These are phyloP conservation scores for Drosophila ogumai DNA, from an alignment of 1,140 invertebrate genomes.

Conservation along the genomic window DNA sequence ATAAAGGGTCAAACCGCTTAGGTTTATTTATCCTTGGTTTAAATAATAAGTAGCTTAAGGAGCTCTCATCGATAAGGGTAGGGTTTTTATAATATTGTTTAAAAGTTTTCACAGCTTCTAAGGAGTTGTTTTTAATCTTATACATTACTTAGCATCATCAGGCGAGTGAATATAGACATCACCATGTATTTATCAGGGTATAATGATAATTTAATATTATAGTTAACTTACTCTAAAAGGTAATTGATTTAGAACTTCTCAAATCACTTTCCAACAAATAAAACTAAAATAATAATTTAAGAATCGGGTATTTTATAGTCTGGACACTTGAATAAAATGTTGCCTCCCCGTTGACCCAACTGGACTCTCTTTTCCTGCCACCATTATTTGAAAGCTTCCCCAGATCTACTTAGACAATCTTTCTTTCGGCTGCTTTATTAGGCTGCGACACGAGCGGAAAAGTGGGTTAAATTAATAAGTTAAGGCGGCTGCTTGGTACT, in stretches of 20 bases:
- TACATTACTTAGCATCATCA: not conserved
- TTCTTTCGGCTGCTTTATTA: constrained; percentile 42
- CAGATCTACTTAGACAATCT: constrained; percentile 48
- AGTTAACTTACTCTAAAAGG: not conserved
- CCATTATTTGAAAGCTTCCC: constrained; percentile 16
- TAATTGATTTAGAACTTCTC: not conserved
- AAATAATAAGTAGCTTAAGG: not conserved
- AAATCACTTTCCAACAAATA: not conserved
- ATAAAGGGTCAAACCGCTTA: not conserved
- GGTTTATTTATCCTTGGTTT: not conserved
- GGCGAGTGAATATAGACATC: not conserved
- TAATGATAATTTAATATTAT: not conserved
- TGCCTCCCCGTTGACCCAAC: constrained; percentile 6
- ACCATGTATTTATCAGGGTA: not conserved
- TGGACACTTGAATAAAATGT: not conserved
- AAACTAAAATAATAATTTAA: not conserved
- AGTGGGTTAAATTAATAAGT: constrained; percentile 73
- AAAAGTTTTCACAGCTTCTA: too few species aligned
- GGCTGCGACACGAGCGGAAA: constrained; percentile 52
- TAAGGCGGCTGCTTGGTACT: constrained; percentile 42
- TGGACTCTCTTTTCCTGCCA: constrained; percentile 16
- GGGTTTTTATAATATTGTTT: not conserved
- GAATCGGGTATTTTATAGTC: not conserved
- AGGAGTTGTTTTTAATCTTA: not conserved
- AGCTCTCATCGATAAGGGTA: not conserved